Base-by-base conservation (phyloP, 2,888 invertebrate genomes). In the Coelinius sp. region DNA sequence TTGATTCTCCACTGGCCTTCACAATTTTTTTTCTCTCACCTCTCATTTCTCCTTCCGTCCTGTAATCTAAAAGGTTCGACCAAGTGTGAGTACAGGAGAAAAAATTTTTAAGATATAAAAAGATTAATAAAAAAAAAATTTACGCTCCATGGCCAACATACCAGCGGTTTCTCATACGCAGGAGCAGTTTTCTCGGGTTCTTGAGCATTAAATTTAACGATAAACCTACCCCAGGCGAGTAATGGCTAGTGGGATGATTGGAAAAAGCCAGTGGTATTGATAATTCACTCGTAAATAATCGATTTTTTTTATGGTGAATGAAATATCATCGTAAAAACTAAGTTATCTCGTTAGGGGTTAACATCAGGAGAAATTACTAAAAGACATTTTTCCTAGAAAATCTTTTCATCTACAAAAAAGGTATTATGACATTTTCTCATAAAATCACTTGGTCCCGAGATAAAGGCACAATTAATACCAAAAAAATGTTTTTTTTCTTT, bases 1-100 rank as follows among this genome's bases (percentile, higher is more conserved):
- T 59, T 8, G 31, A 59, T 31, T 59, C 59, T 31, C 35, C 17
- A 20, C 59, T 59, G 59, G 35, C 59, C 59, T 59, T 59, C 59
- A 17, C 20, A 17, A 14, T 12, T 59, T 59, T 35, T 35, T 59
- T 53, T 53, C 25, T 24, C 25, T 22, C 8, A 35, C 31, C 59
- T 31, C 59, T 59, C 20, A 31, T 31, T 17, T 35, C 59, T 25
- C 20, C 31, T 59, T 31, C 14, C 59, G 56, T 56, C 35, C 35
- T 35, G 0, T 59, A 2, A 59, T 59, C 20, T 35, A 59, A 35
- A 31, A 31, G 35, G 35, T 10, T 59, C 59, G 59, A 59, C 59
- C 31, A 31, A 6, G 35, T 59, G 35, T 59, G 27, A 31, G n/a
- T n/a, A 25, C 3, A 24, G 52, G 52, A 20, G 35, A 31, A 7